These are phyloP conservation scores for Balaenoptera acutorostrata DNA, from an alignment of 2,113 vertebrate genomes.

Conservation along the genomic window DNA sequence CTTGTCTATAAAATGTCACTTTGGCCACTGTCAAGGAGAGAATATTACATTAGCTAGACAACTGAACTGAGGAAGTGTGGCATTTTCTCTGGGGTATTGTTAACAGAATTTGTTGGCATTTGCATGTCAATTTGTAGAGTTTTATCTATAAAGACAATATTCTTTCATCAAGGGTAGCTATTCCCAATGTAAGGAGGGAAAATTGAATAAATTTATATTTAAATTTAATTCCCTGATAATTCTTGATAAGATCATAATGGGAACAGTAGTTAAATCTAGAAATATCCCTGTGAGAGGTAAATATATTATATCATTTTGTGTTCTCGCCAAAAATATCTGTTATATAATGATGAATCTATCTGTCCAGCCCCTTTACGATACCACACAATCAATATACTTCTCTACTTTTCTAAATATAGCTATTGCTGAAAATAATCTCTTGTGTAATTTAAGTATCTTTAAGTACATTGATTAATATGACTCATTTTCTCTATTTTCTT, in stretches of 20 bases:
- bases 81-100: neutral
- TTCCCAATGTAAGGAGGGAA: neutral
- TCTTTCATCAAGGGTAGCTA: neutral
- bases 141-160: neutral
- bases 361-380: neutral
- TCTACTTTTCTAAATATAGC: neutral
- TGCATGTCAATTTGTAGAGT: neutral
- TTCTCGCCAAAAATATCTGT: neutral
- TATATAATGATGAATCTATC: neutral
- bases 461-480: neutral
- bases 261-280: neutral
- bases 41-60: neutral
- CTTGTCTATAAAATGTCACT: neutral
- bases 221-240: neutral
- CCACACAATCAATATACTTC: neutral
- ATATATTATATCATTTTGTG: neutral
- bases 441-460: neutral
- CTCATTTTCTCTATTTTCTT: neutral
- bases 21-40: neutral
- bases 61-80: neutral
- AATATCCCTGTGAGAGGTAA: neutral
- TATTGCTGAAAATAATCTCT: neutral
- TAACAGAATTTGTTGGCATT: neutral
- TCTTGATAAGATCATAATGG: neutral
- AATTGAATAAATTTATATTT: neutral